Base-by-base conservation (phyloP, 2,113 vertebrate genomes). In the Phalacrocorax pelagicus region DNA sequence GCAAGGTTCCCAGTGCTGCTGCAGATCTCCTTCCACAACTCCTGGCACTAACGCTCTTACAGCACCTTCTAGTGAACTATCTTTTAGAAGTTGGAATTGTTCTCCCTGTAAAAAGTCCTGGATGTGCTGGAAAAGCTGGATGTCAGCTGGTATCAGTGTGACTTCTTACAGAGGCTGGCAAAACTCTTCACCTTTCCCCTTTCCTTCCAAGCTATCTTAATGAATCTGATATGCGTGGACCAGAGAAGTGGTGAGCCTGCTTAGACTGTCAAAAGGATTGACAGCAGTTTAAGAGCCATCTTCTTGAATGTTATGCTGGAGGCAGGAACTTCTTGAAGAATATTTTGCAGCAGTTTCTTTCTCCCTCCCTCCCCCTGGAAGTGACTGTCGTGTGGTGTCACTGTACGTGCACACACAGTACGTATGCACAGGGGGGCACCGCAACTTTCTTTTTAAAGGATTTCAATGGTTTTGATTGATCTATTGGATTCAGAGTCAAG, bases 391-490 rank as follows among this genome's bases (percentile, higher is more conserved):
- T 67, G 38, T 1, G 2, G 5, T 61, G 29, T 71, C 65, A 46
- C 24, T 30, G 3, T 49, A 22, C 23, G 26, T 58, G 42, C n/a
- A 36, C 29, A 44, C 12, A 30, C 32, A 59, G 42, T 34, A 14
- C 32, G 15, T 54, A 23, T 11, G 9, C 4, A 57, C 23, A 92
- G 8, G 9, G 29, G 79, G 30, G 27, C 51, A 75, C 49, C n/a
- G 34, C 8, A 72, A 46, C 6, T 1, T 32, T 44, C 47, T 55
- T 57, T 49, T 13, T 0, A 0, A 30, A 52, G 6, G 54, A 34
- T 77, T 92, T 83, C 11, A 72, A 16, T 81, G 11, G 9, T 65
- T 92, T 81, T 78, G 27, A 32, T 27, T 78, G 36, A 74, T 49
- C 21, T 58, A 8, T 18, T 32, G 6, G 21, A 70, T 12, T 32